Evolutionary conservation across 2,113 vertebrate genomes (phyloP).

Genomic region (Sinocyclocheilus rhinocerous): DNA sequence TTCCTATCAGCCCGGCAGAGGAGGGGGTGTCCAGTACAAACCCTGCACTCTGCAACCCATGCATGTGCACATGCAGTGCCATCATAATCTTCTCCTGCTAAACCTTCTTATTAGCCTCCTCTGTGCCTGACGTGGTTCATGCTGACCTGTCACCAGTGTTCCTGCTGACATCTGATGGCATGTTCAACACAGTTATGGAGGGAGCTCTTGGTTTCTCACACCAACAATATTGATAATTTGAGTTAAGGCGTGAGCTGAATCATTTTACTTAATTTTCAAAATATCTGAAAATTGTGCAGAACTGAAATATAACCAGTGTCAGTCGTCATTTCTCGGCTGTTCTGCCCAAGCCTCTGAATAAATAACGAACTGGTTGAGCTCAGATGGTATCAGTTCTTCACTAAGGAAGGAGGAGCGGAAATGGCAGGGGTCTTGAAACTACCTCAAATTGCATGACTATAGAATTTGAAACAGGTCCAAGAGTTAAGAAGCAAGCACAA

Average conservation of each 20-base stretch:
- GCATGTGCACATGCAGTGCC: background rate
- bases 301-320: background rate
- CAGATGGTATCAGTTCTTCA: background rate
- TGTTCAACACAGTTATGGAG: background rate
- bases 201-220: background rate
- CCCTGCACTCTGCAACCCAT: background rate
- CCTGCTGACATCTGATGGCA: slow-evolving; percentile 10
- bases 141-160: slow-evolving; percentile 23
- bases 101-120: slow-evolving; percentile 51
- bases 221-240: background rate
- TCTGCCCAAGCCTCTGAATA: background rate
- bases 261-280: background rate
- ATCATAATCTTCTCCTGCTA: slow-evolving; percentile 42
- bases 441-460: background rate
- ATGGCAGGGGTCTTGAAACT: background rate
- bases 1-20: slow-evolving; percentile 64
- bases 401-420: background rate
- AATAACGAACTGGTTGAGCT: background rate
- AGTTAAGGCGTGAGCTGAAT: background rate
- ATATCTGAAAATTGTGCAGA: background rate
- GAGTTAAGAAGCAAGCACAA: slow-evolving; percentile 21
- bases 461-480: background rate
- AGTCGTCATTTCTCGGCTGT: background rate
- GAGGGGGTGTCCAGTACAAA: slow-evolving; percentile 19
- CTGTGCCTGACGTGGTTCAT: slow-evolving; percentile 36